Evolutionary conservation across 2,797 vertebrate species (phyloP), one percentile per base, ranked within the genome.

Genomic region (Liparis tanakae): DNA sequence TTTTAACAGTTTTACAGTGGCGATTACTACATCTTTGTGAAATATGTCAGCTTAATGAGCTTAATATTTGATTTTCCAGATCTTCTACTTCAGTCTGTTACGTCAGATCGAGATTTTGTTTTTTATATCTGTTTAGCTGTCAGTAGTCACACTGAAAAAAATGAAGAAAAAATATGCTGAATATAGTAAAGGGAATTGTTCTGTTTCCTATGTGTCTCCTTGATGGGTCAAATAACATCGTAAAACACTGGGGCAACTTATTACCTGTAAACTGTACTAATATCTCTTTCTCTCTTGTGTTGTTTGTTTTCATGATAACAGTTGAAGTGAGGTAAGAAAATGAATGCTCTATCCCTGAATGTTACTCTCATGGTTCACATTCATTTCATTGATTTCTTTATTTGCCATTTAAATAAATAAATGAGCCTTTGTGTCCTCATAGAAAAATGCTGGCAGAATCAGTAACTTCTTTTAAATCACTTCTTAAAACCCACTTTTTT

Each of bases 281-380:
- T 44, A 20, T 72, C 46, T 69, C 36, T 79, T 61, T 69, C 7
- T 78, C 36, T 59, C 17, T 4, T 65, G 60, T 79, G 67, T 66
- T 66, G 64, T 76, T 78, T 81, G 71, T 51, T 79, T 78, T 68
- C 63, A 33, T 36, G 20, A 60, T 69, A 56, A 46, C 20, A n/a
- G 9, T 25, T 76, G 72, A 81, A 71, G 72, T 17, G 68, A 82
- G 84, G 85, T 92, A 84, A 87, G 81, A 71, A 61, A 59, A 22
- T 39, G 15, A 66, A 58, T 65, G n/a, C 9, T 67, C 22, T 20
- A 17, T 74, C 0, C 41, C 61, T 48, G 1, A 71, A 34, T 75
- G 25, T 25, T 46, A 4, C 36, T 25, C 9, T 60, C 34, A 65
- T 34, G 13, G 7, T 55, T 48, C 20, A 65, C 34, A 60, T 65